Evolutionary conservation across 2,113 vertebrate genomes (phyloP).

Genomic region (Pelvicachromis taeniatus): DNA sequence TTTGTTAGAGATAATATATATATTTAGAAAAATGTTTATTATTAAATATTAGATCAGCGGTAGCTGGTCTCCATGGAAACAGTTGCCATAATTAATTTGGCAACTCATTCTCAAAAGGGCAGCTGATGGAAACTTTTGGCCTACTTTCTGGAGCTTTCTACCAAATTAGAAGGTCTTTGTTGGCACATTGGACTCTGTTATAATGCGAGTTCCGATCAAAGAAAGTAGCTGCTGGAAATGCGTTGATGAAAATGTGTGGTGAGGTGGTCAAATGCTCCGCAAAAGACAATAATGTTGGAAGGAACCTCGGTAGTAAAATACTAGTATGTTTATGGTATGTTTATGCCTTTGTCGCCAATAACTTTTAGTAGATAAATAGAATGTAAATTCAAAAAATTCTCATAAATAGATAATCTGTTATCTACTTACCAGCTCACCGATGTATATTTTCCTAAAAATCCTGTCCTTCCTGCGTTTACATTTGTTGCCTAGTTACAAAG

Average conservation of each 20-base stretch:
- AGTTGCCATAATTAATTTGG: no score
- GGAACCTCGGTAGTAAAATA: background rate
- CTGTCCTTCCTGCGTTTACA: constrained; percentile 15
- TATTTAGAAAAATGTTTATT: no score
- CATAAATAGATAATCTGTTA: background rate
- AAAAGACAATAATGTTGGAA: background rate
- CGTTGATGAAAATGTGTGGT: background rate
- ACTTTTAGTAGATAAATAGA: background rate
- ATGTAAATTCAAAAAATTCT: background rate
- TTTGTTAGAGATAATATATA: no score
- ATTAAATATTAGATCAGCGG: no score
- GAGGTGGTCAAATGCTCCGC: background rate
- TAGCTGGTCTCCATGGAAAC: no score
- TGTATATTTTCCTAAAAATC: background rate
- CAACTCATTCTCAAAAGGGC: background rate
- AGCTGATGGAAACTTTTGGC: background rate
- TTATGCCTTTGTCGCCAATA: background rate
- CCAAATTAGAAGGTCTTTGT: background rate
- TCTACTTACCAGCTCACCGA: background rate
- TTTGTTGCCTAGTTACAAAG: constrained; percentile 60
- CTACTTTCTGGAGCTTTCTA: background rate
- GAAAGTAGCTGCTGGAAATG: no score
- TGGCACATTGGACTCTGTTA: background rate
- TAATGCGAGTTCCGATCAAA: no score
- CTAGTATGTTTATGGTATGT: background rate